These are phyloP conservation scores for Epirrhoe alternata DNA, from an alignment of 2,888 invertebrate genomes.

Conservation along the genomic window DNA sequence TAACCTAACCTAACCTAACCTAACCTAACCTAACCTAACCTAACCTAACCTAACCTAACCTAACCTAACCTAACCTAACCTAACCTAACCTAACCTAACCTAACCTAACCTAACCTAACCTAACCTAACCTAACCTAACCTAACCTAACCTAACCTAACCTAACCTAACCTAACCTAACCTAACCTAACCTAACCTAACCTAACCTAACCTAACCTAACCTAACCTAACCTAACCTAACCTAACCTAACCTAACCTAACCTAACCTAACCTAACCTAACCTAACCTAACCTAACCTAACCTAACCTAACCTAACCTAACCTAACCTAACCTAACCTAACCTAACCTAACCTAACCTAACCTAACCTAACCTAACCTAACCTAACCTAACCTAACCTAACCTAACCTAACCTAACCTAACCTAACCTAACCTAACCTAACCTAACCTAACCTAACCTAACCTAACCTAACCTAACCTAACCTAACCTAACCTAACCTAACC, in stretches of 20 bases:
- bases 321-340: slow-evolving; percentile 1
- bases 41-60: slow-evolving; percentile 1
- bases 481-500: slow-evolving; percentile 1
- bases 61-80: slow-evolving; percentile 1
- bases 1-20: slow-evolving; percentile 1
- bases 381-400: slow-evolving; percentile 1
- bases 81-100: slow-evolving; percentile 1
- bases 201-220: slow-evolving; percentile 1
- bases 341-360: slow-evolving; percentile 1
- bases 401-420: slow-evolving; percentile 1
- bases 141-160: slow-evolving; percentile 1
- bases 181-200: slow-evolving; percentile 1
- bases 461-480: slow-evolving; percentile 1
- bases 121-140: slow-evolving; percentile 1
- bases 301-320: slow-evolving; percentile 1
- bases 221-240: slow-evolving; percentile 1
- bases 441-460: slow-evolving; percentile 1
- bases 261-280: background rate
- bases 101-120: slow-evolving; percentile 1
- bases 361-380: slow-evolving; percentile 1
- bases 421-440: slow-evolving; percentile 1
- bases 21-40: slow-evolving; percentile 1
- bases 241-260: background rate
- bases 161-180: slow-evolving; percentile 1
- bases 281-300: slow-evolving; percentile 1